phyloP scores from a whole-genome alignment of 2,797 vertebrate genomes.

The Acrocephalus scirpaceus region DNA sequence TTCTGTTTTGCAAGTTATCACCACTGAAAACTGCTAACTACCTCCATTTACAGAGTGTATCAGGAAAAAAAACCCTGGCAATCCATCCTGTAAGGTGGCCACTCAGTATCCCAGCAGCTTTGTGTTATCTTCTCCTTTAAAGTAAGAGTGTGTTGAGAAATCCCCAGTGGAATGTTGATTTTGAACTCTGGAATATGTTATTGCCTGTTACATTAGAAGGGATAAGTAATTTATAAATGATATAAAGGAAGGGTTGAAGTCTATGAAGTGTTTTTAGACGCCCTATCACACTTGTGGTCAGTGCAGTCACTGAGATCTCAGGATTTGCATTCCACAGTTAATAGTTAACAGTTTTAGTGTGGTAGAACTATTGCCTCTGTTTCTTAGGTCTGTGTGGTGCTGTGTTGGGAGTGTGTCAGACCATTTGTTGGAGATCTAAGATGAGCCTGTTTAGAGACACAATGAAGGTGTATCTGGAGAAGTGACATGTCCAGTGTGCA shows the following conservation, averaged over 20 bases:
- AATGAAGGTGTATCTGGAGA: not conserved
- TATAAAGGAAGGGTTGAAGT: not conserved
- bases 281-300: rapidly evolving
- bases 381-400: not conserved
- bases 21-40: not conserved
- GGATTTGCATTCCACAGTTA: not conserved
- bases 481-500: rapidly evolving
- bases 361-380: not conserved
- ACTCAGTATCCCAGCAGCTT: not conserved
- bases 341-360: not conserved
- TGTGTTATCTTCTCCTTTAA: not conserved
- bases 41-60: not conserved
- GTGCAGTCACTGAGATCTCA: not conserved
- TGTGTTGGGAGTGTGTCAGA: not conserved
- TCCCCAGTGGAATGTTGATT: not conserved
- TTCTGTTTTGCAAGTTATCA: not conserved
- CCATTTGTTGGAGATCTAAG: not conserved
- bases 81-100: rapidly evolving
- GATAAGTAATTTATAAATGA: not conserved
- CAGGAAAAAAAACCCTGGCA: not conserved
- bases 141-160: not conserved
- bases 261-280: not conserved
- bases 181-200: not conserved
- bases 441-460: not conserved
- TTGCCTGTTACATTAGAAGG: rapidly evolving